These are phyloP conservation scores for Eupithecia dodoneata DNA, from an alignment of 2,888 invertebrate genomes.

Conservation along the genomic window DNA sequence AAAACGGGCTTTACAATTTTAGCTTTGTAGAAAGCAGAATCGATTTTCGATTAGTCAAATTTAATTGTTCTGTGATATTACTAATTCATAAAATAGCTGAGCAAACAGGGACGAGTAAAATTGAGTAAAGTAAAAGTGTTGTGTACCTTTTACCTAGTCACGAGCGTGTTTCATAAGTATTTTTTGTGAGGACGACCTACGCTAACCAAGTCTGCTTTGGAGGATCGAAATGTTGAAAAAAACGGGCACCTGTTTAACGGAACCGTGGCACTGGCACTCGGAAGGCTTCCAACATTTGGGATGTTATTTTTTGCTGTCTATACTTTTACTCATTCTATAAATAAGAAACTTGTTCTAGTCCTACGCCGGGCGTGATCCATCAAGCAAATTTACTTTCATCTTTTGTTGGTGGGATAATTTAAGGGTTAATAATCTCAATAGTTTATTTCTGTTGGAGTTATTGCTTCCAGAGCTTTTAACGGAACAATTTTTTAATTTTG, in stretches of 20 bases:
- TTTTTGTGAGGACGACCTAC: constrained; percentile 64
- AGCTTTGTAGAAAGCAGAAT: not conserved
- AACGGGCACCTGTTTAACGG: constrained; percentile 57
- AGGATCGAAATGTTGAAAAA: constrained; percentile 61
- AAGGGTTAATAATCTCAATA: not conserved
- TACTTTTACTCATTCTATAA: constrained; percentile 69
- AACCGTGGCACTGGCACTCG: constrained; percentile 48
- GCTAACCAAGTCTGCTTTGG: constrained; percentile 61
- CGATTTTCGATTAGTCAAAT: not conserved
- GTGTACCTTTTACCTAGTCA: not conserved
- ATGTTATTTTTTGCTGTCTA: constrained; percentile 67
- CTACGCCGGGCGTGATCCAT: constrained; percentile 55
- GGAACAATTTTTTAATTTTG: not conserved
- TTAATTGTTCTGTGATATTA: not conserved
- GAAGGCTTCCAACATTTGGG: constrained; percentile 73
- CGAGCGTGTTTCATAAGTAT: not conserved
- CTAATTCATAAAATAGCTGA: not conserved
- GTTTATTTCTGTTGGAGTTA: not conserved
- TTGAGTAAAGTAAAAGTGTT: constrained; percentile 1
- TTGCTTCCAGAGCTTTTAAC: not conserved
- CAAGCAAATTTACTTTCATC: constrained; percentile 51
- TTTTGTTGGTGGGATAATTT: constrained; percentile 30
- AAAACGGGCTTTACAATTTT: constrained; percentile 7
- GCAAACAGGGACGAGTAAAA: too few species aligned
- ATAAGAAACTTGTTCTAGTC: constrained; percentile 66